Evolutionary conservation across 1,140 invertebrate genomes (phyloP).

Genomic region (Pseudachorutes palmiensis): DNA sequence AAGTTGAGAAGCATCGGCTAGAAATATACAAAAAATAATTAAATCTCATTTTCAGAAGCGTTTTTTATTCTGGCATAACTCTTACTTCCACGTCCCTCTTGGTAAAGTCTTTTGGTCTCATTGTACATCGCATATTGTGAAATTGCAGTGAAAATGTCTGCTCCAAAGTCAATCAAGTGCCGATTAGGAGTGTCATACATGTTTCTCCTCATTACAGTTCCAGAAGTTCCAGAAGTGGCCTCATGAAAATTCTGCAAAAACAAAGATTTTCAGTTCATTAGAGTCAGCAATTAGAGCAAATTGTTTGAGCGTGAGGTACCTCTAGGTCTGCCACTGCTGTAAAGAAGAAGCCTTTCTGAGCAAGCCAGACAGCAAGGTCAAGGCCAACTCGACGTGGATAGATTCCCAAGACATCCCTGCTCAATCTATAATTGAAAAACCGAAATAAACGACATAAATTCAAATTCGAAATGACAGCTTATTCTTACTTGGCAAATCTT

Average conservation of each 20-base stretch:
- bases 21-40: constrained; percentile 4
- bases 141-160: no score
- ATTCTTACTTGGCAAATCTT: constrained; percentile 18
- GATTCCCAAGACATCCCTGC: constrained; percentile 1
- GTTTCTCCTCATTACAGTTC: no score
- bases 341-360: constrained; percentile 30
- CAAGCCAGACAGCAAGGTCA: constrained; percentile 26
- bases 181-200: no score
- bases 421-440: constrained; percentile 9
- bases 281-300: neutral
- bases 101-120: no score
- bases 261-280: neutral
- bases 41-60: neutral
- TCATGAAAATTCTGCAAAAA: neutral
- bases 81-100: no score
- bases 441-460: neutral
- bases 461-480: neutral
- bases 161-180: no score
- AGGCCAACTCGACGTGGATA: constrained; percentile 21
- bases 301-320: constrained; percentile 10
- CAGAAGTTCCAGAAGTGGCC: no score
- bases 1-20: neutral
- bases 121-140: no score
- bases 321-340: constrained; percentile 11
- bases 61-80: no score